Percentiles rank a stretch among this genome's conserved stretches.
Conservation (phyloP, 1,140 invertebrate species). For the Babylonia areolata region DNA sequence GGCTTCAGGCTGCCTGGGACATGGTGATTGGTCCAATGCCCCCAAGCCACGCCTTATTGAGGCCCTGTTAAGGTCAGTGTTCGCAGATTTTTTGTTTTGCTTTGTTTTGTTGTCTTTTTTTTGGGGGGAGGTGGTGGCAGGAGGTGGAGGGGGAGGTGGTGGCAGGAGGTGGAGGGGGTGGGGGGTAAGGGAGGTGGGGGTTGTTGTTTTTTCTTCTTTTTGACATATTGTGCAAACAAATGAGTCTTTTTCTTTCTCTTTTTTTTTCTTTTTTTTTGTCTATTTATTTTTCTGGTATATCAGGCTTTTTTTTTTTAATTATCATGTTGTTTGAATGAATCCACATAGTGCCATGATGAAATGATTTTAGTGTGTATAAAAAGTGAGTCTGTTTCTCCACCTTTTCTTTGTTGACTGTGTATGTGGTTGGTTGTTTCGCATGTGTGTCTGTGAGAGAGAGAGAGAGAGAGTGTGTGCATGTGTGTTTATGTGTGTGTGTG, state of each 20-base stretch:
- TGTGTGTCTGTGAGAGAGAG: background rate
- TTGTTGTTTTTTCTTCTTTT: too few relatives aligned
- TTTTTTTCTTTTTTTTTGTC: background rate
- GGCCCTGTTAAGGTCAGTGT: slow-evolving; percentile 74
- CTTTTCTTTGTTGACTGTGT: too few relatives aligned
- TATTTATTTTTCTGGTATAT: background rate
- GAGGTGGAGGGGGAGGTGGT: too few relatives aligned
- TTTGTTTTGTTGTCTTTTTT: background rate
- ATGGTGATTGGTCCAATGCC: slow-evolving; percentile 80
- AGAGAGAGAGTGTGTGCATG: background rate
- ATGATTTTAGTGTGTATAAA: too few relatives aligned
- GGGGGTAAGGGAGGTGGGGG: too few relatives aligned
- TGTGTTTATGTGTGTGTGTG: slow-evolving; percentile 4
- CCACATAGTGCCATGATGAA: too few relatives aligned
- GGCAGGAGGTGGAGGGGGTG: too few relatives aligned
- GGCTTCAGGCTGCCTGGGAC: slow-evolving; percentile 82
- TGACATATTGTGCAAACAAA: background rate
- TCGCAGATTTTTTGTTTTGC: background rate
- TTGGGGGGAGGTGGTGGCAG: background rate
- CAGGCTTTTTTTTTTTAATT: too few relatives aligned
- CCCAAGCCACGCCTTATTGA: slow-evolving; percentile 82
- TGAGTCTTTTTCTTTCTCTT: background rate
- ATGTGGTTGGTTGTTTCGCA: too few relatives aligned
- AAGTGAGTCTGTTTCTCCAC: too few relatives aligned
- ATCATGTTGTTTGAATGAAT: too few relatives aligned